Evolutionary conservation across 2,797 vertebrate genomes (phyloP).

Genomic region (Tragelaphus oryx): DNA sequence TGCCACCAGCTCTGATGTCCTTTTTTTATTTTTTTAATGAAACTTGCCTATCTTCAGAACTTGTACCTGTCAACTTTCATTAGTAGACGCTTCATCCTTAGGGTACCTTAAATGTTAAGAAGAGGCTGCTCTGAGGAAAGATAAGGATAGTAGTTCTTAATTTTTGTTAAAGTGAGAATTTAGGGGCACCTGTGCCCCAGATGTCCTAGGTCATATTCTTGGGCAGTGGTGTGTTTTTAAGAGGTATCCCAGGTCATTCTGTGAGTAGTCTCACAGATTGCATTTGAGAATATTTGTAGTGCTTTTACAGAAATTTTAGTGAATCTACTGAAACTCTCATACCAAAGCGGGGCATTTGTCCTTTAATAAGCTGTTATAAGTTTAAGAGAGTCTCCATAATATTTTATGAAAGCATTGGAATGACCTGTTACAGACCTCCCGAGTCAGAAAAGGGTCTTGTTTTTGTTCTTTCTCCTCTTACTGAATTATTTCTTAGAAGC

Average conservation of each 20-base stretch:
- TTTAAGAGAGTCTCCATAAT: neutral
- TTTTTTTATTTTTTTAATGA: neutral
- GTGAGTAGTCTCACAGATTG: neutral
- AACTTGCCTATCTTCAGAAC: neutral
- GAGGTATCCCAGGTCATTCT: neutral
- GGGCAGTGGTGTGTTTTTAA: neutral
- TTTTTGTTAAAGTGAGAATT: neutral
- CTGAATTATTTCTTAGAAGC: neutral
- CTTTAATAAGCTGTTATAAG: neutral
- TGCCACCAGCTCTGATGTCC: neutral
- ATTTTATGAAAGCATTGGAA: neutral
- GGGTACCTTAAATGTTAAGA: neutral
- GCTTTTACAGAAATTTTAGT: neutral
- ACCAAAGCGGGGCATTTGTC: neutral
- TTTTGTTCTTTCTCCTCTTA: neutral
- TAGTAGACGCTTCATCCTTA: neutral
- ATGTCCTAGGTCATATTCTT: slow-evolving; percentile 8
- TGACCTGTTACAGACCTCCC: neutral
- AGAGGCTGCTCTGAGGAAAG: neutral
- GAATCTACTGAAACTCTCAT: neutral
- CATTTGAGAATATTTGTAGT: neutral
- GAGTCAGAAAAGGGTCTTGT: neutral
- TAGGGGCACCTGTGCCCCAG: neutral
- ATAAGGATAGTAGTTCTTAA: neutral
- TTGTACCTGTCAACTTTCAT: neutral